Evolutionary conservation across 2,797 vertebrate genomes (phyloP).

Genomic region (Ctenopoma kingsleyae): DNA sequence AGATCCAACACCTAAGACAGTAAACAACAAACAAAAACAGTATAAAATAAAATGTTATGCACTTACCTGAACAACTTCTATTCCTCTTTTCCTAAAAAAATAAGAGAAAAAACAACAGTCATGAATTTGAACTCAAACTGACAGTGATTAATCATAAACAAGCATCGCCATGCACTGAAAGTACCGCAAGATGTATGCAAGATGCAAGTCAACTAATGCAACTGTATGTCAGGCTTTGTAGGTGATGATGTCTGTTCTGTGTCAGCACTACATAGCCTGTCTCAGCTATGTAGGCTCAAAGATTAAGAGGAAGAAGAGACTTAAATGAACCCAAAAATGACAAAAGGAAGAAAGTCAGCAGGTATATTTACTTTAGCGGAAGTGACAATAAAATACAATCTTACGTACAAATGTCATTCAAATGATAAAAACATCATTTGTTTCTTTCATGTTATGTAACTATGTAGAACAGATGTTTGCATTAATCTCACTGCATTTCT

Average conservation of each 20-base stretch:
- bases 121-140: conserved; percentile 12
- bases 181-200: background rate
- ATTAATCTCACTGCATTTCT: background rate
- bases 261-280: background rate
- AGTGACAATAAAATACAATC: background rate
- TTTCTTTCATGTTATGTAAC: too few relatives aligned
- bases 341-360: background rate
- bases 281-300: background rate
- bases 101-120: conserved; percentile 56
- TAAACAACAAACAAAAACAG: background rate
- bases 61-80: conserved; percentile 98
- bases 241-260: background rate
- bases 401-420: too few relatives aligned
- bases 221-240: background rate
- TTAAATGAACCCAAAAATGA: background rate
- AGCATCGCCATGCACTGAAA: background rate
- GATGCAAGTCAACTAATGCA: background rate
- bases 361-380: too few relatives aligned
- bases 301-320: background rate
- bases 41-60: background rate
- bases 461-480: background rate
- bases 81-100: conserved; percentile 94
- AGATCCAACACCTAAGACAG: background rate
- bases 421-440: too few relatives aligned
- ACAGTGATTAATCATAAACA: conserved; percentile 3